A percentile compares a stretch with the other conserved stretches of the same genome.
These are phyloP conservation scores for Phytoseiulus persimilis DNA, from an alignment of 2,888 invertebrate genomes.

Conservation along the genomic window DNA sequence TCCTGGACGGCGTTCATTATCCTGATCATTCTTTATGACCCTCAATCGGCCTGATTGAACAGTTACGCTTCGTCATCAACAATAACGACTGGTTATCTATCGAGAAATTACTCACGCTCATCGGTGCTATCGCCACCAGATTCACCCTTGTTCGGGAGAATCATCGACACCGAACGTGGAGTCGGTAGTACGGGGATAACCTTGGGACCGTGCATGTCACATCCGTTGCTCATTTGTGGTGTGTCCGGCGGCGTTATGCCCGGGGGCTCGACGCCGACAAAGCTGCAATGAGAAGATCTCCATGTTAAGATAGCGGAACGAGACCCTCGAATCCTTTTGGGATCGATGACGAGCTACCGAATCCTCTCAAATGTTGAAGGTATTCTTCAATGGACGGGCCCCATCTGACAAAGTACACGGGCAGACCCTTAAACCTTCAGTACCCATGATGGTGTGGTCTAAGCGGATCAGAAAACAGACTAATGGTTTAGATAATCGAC, in stretches of 20 bases:
- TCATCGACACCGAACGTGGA: constrained; percentile 26
- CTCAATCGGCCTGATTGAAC: neutral
- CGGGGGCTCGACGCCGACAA: constrained; percentile 19
- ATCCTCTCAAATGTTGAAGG: no score
- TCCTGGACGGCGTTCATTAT: neutral
- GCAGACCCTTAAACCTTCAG: no score
- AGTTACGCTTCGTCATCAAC: neutral
- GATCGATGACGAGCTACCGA: no score
- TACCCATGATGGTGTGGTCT: no score
- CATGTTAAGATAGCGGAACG: neutral
- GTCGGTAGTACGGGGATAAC: constrained; percentile 6
- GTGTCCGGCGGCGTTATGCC: constrained; percentile 22
- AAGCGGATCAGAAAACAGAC: no score
- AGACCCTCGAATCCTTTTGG: no score
- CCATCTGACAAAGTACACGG: no score
- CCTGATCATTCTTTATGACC: neutral
- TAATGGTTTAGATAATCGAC: no score
- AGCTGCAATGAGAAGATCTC: neutral
- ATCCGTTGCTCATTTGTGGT: constrained; percentile 10
- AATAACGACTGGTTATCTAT: neutral
- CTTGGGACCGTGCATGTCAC: constrained; percentile 20
- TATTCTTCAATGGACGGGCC: no score
- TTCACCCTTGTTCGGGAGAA: neutral
- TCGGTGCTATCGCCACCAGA: constrained; percentile 22
- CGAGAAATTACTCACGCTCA: constrained; percentile 25